Conservation (phyloP, 2,888 invertebrate species). For the Torymus texanus region DNA sequence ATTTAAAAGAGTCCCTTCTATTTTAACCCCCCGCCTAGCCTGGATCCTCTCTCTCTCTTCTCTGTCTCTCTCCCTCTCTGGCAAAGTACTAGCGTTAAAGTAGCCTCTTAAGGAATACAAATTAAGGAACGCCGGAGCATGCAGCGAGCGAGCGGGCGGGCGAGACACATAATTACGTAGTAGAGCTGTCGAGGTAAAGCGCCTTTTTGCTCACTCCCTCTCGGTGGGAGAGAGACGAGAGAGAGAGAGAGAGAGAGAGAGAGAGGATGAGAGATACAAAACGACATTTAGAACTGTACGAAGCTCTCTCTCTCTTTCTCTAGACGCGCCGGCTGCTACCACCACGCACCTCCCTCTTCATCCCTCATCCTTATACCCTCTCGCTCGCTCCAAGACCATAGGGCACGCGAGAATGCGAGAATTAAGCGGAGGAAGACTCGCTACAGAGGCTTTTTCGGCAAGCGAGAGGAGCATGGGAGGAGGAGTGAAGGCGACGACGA, state of each 20-base stretch:
- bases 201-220: conserved; percentile 38
- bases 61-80: neutral
- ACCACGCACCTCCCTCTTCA: conserved; percentile 12
- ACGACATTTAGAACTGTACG: conserved; percentile 52
- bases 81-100: conserved; percentile 54
- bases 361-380: neutral
- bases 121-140: conserved; percentile 55
- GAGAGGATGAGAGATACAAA: conserved; percentile 43
- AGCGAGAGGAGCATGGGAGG: neutral
- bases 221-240: neutral
- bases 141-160: conserved; percentile 9
- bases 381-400: neutral
- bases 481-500: conserved; percentile 4
- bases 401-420: conserved; percentile 30
- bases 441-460: conserved; percentile 22
- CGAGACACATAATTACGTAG: conserved; percentile 56
- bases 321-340: conserved; percentile 30
- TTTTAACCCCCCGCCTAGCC: conserved; percentile 21
- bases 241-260: too few relatives aligned
- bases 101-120: conserved; percentile 57
- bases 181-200: conserved; percentile 55
- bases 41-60: neutral
- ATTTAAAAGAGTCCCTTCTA: conserved; percentile 52
- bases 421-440: conserved; percentile 50
- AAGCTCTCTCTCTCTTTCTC: conserved; percentile 8